phyloP scores from a whole-genome alignment of 2,888 invertebrate species.

The Andricus curvator region DNA sequence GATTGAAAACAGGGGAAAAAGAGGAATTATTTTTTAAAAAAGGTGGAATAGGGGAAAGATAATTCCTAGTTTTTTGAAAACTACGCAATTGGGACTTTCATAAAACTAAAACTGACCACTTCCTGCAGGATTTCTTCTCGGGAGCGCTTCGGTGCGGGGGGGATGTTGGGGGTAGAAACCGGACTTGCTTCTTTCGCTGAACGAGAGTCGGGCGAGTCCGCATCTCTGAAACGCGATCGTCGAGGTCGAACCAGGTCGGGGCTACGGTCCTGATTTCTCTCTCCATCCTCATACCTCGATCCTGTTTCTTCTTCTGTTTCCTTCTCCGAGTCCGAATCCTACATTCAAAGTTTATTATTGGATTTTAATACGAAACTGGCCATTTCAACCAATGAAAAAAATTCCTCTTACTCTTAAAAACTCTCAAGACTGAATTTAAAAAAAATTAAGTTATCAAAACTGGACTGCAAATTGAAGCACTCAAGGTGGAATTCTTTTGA shows the following conservation, averaged over 20 bases:
- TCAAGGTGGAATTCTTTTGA: too few relatives aligned
- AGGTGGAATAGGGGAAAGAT: too few relatives aligned
- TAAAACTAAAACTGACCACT: slow-evolving; percentile 80
- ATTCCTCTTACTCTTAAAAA: too few relatives aligned
- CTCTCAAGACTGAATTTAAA: too few relatives aligned
- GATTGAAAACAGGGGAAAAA: too few relatives aligned
- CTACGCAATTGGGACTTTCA: neutral
- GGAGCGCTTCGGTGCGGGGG: slow-evolving; percentile 75
- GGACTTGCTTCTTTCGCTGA: slow-evolving; percentile 68
- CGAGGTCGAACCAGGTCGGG: slow-evolving; percentile 73
- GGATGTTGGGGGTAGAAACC: slow-evolving; percentile 50
- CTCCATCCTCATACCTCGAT: slow-evolving; percentile 61
- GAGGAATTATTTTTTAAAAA: too few relatives aligned
- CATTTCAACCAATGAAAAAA: too few relatives aligned
- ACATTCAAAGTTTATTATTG: neutral
- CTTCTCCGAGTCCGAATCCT: slow-evolving; percentile 79
- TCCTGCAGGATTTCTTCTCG: slow-evolving; percentile 85
- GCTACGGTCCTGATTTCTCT: slow-evolving; percentile 67
- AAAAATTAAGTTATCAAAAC: too few relatives aligned
- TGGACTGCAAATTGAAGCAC: too few relatives aligned
- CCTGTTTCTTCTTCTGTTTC: slow-evolving; percentile 71
- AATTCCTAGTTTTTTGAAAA: too few relatives aligned
- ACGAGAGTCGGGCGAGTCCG: slow-evolving; percentile 72
- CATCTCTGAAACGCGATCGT: slow-evolving; percentile 76
- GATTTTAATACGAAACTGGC: neutral